A percentile compares a stretch with the other conserved stretches of the same genome.
Evolutionary conservation across 2,797 vertebrate species (phyloP).

Genomic region (Lacerta agilis): DNA sequence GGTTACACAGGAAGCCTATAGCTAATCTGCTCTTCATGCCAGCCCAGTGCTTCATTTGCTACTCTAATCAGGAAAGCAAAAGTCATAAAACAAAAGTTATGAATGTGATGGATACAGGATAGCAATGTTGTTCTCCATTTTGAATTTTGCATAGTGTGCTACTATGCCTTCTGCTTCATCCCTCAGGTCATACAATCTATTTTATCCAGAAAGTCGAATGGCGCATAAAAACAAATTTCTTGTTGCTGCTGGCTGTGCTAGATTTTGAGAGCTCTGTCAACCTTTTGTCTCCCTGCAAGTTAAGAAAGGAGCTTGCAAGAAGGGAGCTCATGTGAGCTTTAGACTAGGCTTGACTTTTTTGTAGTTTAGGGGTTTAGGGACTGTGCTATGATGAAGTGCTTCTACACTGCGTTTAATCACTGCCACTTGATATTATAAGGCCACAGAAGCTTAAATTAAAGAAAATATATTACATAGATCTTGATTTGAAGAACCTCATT

Average conservation of each 20-base stretch:
- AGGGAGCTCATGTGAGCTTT: background rate
- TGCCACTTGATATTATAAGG: conserved; percentile 57
- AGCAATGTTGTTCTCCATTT: background rate
- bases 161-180: background rate
- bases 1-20: background rate
- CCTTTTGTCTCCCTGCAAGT: background rate
- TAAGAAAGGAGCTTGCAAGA: too few species aligned
- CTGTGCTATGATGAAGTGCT: conserved; percentile 46
- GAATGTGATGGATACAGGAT: background rate
- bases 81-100: background rate
- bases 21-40: background rate
- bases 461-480: conserved; percentile 48
- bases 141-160: background rate
- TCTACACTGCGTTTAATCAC: conserved; percentile 51
- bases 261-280: background rate
- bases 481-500: conserved; percentile 59
- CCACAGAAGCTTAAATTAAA: conserved; percentile 60
- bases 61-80: background rate
- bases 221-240: background rate
- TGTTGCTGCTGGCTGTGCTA: background rate
- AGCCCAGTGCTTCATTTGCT: background rate
- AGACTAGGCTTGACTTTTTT: background rate
- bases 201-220: background rate
- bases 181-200: background rate
- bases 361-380: conserved; percentile 26